Evolutionary conservation across 1,140 invertebrate genomes (phyloP).

Genomic region (Macrosteles quadrilineatus): DNA sequence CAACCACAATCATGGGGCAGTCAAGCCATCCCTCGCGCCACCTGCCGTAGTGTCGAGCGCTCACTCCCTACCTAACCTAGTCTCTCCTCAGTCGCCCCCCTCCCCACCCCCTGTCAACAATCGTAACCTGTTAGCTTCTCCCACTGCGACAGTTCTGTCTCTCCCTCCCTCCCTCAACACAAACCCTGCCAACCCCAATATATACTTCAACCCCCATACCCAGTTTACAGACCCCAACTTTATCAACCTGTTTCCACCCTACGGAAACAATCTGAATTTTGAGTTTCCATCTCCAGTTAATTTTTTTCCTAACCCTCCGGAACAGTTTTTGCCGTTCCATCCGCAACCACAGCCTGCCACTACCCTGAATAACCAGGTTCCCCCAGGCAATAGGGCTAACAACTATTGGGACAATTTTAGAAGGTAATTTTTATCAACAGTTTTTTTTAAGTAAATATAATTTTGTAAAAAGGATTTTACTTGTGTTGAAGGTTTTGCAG

Average conservation of each 20-base stretch:
- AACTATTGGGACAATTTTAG: conserved; percentile 92
- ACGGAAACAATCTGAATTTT: conserved; percentile 41
- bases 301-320: conserved; percentile 33
- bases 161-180: conserved; percentile 46
- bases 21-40: conserved; percentile 39
- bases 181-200: conserved; percentile 39
- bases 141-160: conserved; percentile 49
- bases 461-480: neutral
- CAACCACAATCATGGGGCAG: conserved; percentile 37
- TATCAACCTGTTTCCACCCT: conserved; percentile 33
- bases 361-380: conserved; percentile 82
- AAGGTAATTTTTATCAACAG: conserved; percentile 60
- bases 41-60: conserved; percentile 47
- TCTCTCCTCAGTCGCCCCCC: conserved; percentile 45
- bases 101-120: neutral
- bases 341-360: conserved; percentile 7
- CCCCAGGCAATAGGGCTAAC: conserved; percentile 82
- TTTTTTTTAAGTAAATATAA: conserved; percentile 11
- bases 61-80: conserved; percentile 38
- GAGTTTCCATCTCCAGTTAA: conserved; percentile 34
- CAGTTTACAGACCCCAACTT: conserved; percentile 30
- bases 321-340: conserved; percentile 17
- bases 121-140: conserved; percentile 46
- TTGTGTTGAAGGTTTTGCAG: too few relatives aligned
- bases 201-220: conserved; percentile 29